Base-by-base conservation (phyloP, 1,140 invertebrate species). In the Amyelois transitella region DNA sequence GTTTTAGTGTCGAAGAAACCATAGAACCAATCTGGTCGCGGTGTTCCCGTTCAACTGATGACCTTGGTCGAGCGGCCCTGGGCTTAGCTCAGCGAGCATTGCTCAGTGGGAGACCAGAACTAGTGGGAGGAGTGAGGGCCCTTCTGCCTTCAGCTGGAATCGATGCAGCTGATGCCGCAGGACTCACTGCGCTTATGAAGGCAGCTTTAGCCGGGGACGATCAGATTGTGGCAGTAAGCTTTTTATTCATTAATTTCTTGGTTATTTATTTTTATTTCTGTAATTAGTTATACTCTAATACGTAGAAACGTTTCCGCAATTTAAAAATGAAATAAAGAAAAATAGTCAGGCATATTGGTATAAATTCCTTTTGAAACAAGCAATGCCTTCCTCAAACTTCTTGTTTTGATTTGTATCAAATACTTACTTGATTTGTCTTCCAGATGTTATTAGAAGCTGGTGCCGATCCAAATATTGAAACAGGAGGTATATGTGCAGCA, bases 61-160 rank as follows among this genome's bases (percentile, higher is more conserved):
- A 85, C 56, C 54, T 84, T 53, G 63, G 59, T 18, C 19, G 89
- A 72, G 90, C 94, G 2, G 94, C 94, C 28, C 78, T 94, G 7
- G 94, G 94, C 24, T 88, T 96, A 49, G 95, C 94, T 0, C 96
- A 97, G 64, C 92, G 94, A 50, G 91, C 97, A 72, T 86, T 97
- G 57, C 88, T 92, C 0, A 94, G 92, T 17, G 95, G 95, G 0
- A 82, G 95, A 1, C 88, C 92, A 0, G 96, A 97, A 63, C 82
- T 97, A 1, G 90, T 96, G 28, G 91, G 93, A 6, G 94, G 96
- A 69, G 95, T 95, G 0, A 77, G 95, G 0, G 87, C 93, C 6
- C 85, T 97, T 18, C 83, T 97, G 38, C 95, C 96, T 0, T 73
- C 91, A 0, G 95, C 94, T 0, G 88, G 91, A 58, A 88, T 91